Base-by-base conservation (phyloP, 2,113 vertebrate genomes). In the Scalopus aquaticus region DNA sequence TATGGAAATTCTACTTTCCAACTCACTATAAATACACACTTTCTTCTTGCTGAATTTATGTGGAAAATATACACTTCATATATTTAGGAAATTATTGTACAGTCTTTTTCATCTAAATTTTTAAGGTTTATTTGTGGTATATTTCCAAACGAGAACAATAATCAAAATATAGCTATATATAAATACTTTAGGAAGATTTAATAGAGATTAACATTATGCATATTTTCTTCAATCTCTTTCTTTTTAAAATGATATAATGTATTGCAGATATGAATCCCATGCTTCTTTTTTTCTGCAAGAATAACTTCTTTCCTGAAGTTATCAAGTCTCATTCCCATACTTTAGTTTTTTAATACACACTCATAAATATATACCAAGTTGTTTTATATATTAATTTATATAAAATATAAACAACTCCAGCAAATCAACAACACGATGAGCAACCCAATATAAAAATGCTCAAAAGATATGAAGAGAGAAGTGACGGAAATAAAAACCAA, bases 141-240 rank as follows among this genome's bases (percentile, higher is more conserved):
- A 89, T 77, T 88, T 89, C 26, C 20, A 73, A 87, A 77, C 0
- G 67, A 9, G 80, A 85, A 95, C 93, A 30, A 62, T 80, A 95
- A 81, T 72, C 17, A 93, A 91, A 73, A 74, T 86, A 51, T 35
- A 88, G 39, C 13, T 8, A 67, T 3, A 80, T 30, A 78, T 35
- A 5, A 88, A 93, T 2, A 15, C 5, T 93, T 77, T 79, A 6
- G 24, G 22, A 19, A 35, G 22, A 81, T 62, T 91, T 62, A 73
- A 91, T 12, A 90, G 22, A 92, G 26, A 67, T 9, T 67, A 94
- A 77, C 32, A 94, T 32, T 93, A 62, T 78, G 7, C 17, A 49
- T 72, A 87, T 78, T 49, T 84, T 79, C 56, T 76, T 93, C 72
- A 72, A 74, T 67, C 4, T 67, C 4, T 73, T 56, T 67, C 32